phyloP scores from a whole-genome alignment of 2,113 vertebrate species.

The Geococcyx californianus region DNA sequence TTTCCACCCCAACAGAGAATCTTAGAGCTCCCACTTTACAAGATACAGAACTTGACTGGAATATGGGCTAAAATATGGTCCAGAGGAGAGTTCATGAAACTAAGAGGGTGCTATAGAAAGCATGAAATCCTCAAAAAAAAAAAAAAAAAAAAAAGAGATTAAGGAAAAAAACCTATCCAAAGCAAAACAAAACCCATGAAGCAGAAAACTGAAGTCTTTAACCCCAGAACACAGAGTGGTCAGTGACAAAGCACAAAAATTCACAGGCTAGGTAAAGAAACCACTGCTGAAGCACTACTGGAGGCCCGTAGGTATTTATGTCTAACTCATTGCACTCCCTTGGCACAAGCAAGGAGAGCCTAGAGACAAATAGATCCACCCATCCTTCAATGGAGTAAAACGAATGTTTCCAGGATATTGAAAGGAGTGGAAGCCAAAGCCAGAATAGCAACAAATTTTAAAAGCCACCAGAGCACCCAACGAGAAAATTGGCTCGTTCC shows the following conservation, averaged over 20 bases:
- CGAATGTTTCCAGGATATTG: no score
- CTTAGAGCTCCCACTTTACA: background rate
- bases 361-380: background rate
- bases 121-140: background rate
- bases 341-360: background rate
- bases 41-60: background rate
- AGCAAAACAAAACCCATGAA: background rate
- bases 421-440: background rate
- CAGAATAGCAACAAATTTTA: background rate
- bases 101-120: background rate
- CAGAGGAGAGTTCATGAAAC: background rate
- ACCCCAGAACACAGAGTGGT: fast-evolving
- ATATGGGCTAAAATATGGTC: background rate
- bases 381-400: background rate
- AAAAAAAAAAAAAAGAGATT: background rate
- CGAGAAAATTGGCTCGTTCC: background rate
- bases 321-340: background rate
- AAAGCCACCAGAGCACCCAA: background rate
- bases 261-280: background rate
- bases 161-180: background rate
- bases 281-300: background rate
- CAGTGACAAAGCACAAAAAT: background rate
- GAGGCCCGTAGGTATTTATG: background rate
- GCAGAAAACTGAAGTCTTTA: background rate
- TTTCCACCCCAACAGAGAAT: background rate